Evolutionary conservation across 1,140 invertebrate genomes (phyloP).

Genomic region (Odontomachus brunneus): DNA sequence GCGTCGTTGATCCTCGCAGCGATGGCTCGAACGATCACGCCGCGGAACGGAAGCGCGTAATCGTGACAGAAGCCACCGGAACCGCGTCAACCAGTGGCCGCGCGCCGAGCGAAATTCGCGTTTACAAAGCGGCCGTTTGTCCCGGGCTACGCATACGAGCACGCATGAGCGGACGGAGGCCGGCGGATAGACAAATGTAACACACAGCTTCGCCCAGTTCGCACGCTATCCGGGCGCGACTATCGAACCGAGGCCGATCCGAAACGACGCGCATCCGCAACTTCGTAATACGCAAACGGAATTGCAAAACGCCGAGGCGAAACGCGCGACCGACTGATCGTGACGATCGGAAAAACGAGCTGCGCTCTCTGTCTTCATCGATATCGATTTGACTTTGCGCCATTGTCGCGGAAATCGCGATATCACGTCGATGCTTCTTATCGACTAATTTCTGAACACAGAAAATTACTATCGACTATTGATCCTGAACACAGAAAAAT

Average conservation of each 20-base stretch:
- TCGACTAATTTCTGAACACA: too few relatives aligned
- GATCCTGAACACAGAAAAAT: too few relatives aligned
- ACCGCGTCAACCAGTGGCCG: constrained; percentile 66
- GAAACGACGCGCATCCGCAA: constrained; percentile 23
- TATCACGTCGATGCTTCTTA: too few relatives aligned
- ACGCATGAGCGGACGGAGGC: constrained; percentile 71
- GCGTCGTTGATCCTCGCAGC: constrained; percentile 52
- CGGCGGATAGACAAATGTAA: constrained; percentile 49
- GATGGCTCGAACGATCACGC: constrained; percentile 36
- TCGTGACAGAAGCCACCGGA: constrained; percentile 66
- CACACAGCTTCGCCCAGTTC: neutral
- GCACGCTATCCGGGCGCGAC: constrained; percentile 8
- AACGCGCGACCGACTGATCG: too few relatives aligned
- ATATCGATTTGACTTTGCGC: neutral
- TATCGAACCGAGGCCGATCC: constrained; percentile 32
- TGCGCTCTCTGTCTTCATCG: neutral
- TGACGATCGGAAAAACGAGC: neutral
- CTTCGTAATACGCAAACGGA: constrained; percentile 25
- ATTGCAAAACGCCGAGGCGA: constrained; percentile 31
- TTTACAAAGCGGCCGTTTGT: constrained; percentile 78
- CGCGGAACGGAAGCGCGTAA: constrained; percentile 65
- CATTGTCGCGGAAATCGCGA: neutral
- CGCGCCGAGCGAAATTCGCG: constrained; percentile 66
- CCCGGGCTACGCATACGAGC: constrained; percentile 63
- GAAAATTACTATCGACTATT: too few relatives aligned